phyloP scores from a whole-genome alignment of 2,888 invertebrate genomes.

The Pristionchus entomophagus region DNA sequence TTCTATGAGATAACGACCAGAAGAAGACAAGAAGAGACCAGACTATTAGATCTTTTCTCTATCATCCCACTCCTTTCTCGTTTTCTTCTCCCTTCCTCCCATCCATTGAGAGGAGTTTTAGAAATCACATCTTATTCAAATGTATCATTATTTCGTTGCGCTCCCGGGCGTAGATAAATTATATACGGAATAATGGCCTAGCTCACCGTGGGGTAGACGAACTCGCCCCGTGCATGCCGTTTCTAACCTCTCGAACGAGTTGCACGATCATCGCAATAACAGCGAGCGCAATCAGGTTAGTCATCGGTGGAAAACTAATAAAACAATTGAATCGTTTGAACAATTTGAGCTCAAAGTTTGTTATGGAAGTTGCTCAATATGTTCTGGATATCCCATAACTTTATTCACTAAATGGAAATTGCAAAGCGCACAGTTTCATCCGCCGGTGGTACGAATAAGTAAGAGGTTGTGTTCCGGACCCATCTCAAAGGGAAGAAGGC shows the following conservation, averaged over 20 bases:
- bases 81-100: no score
- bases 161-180: no score
- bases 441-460: neutral
- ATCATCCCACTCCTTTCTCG: no score
- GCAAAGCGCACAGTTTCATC: neutral
- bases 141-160: no score
- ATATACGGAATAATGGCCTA: neutral
- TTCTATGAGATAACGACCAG: no score
- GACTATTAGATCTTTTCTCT: no score
- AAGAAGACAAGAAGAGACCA: no score
- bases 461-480: neutral
- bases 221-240: neutral
- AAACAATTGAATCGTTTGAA: no score
- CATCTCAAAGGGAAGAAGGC: neutral
- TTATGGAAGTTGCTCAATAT: neutral
- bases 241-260: neutral
- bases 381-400: neutral
- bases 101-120: no score
- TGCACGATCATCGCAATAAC: neutral
- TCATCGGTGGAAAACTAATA: no score
- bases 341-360: neutral
- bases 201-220: neutral
- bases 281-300: no score
- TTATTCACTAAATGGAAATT: neutral
- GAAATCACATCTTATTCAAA: no score